Conservation (phyloP, 2,888 invertebrate genomes). For the Erebia epiphron region DNA sequence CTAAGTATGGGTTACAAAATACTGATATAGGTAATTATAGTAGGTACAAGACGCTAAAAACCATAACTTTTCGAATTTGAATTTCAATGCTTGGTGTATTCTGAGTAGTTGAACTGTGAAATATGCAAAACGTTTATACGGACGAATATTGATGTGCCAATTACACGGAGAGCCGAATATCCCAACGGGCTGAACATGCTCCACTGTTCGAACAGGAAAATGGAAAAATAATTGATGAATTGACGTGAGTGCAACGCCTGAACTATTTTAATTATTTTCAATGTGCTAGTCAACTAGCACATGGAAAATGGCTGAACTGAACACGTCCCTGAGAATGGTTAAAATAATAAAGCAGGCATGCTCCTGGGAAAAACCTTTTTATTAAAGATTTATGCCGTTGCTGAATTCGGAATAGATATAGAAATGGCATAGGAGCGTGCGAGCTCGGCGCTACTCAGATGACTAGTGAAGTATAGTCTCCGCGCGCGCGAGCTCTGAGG, state of each 20-base stretch:
- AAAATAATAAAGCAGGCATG: not conserved
- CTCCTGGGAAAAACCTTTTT: not conserved
- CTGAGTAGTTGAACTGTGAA: constrained; percentile 47
- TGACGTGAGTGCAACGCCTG: constrained; percentile 48
- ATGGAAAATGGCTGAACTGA: constrained; percentile 16
- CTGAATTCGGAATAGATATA: too few species aligned
- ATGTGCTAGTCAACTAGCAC: too few species aligned
- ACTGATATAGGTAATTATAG: too few species aligned
- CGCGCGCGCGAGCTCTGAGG: too few species aligned
- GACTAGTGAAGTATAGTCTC: too few species aligned
- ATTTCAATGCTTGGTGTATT: constrained; percentile 25
- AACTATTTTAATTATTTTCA: too few species aligned
- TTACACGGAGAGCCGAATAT: constrained; percentile 56
- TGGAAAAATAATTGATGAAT: constrained; percentile 59
- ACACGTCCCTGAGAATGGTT: constrained; percentile 7
- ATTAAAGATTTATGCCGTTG: too few species aligned
- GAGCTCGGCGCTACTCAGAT: too few species aligned
- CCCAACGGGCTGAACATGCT: constrained; percentile 37
- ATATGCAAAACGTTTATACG: constrained; percentile 59
- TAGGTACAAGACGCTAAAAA: not conserved
- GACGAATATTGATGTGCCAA: constrained; percentile 66
- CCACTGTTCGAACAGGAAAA: constrained; percentile 40
- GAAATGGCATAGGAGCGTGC: too few species aligned
- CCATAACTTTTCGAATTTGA: constrained; percentile 2
- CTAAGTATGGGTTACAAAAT: too few species aligned